A percentile compares a stretch with the other conserved stretches of the same genome.
phyloP scores from a whole-genome alignment of 2,888 invertebrate genomes.

The Synergus gifuensis region DNA sequence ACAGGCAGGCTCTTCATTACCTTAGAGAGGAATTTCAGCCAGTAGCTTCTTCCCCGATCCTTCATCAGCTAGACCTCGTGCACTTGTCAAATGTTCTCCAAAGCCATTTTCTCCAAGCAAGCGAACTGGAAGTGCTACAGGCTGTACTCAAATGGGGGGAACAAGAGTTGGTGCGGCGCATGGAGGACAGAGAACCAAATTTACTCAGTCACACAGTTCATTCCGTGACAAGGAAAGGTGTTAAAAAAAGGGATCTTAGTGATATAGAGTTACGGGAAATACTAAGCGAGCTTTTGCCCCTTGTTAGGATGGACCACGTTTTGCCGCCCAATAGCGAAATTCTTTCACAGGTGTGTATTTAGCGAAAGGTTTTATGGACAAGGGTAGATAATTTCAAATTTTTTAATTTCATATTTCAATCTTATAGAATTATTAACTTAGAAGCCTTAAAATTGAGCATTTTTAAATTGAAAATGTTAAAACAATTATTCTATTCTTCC shows the following conservation, averaged over 20 bases:
- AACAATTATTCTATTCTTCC: too few species aligned
- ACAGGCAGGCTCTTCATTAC: conserved; percentile 93
- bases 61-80: conserved; percentile 87
- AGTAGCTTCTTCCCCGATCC: conserved; percentile 85
- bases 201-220: conserved; percentile 95
- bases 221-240: conserved; percentile 91
- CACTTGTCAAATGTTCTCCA: conserved; percentile 87
- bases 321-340: conserved; percentile 91
- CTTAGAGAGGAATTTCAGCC: conserved; percentile 94
- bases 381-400: background rate
- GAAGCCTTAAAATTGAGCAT: background rate
- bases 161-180: conserved; percentile 87
- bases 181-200: conserved; percentile 95
- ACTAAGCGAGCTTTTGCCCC: conserved; percentile 89
- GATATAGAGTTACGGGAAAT: conserved; percentile 93
- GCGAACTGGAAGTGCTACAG: conserved; percentile 93
- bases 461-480: background rate
- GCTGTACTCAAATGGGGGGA: conserved; percentile 95
- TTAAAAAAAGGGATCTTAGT: conserved; percentile 88
- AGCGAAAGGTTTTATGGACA: background rate
- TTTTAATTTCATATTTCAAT: conserved; percentile 10
- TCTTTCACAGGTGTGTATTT: conserved; percentile 82
- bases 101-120: conserved; percentile 90
- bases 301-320: conserved; percentile 93
- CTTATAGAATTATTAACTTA: conserved; percentile 25